Percentiles rank a stretch among this genome's conserved stretches.
These are phyloP conservation scores for Anguilla anguilla DNA, from an alignment of 2,797 vertebrate species.

Conservation along the genomic window DNA sequence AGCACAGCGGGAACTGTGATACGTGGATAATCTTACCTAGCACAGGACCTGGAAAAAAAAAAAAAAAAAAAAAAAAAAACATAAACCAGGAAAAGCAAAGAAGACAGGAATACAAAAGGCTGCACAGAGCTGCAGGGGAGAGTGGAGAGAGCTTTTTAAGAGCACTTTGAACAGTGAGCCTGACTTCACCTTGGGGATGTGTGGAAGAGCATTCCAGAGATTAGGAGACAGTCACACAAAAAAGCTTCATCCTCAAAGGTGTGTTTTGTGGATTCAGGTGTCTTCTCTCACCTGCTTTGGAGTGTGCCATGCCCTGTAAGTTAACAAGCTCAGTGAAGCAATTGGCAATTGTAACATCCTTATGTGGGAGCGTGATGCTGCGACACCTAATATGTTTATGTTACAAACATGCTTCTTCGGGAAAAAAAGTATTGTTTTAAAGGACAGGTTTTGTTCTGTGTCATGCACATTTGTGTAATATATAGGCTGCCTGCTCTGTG, in stretches of 20 bases:
- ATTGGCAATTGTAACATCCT: not conserved
- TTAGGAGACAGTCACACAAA: conserved; percentile 2
- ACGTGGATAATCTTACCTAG: not conserved
- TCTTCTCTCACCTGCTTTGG: not conserved
- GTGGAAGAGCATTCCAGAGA: not conserved
- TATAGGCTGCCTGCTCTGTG: not conserved
- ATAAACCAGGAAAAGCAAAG: not conserved
- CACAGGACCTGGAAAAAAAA: no score
- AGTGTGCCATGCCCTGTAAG: not conserved
- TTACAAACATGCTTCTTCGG: not conserved
- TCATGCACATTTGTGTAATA: not conserved
- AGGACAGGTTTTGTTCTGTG: not conserved
- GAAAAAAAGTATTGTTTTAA: not conserved
- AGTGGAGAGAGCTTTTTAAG: not conserved
- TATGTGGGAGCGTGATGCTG: not conserved
- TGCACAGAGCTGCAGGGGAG: not conserved
- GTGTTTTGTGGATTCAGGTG: not conserved
- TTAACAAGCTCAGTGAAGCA: not conserved
- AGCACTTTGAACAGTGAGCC: not conserved
- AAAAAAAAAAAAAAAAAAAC: not conserved
- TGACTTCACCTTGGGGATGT: not conserved
- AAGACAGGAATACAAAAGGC: not conserved
- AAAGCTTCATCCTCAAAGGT: not conserved
- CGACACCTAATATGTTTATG: not conserved
- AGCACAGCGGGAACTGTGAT: not conserved